phyloP scores from a whole-genome alignment of 1,140 invertebrate species.

The Heliothis subflexa region DNA sequence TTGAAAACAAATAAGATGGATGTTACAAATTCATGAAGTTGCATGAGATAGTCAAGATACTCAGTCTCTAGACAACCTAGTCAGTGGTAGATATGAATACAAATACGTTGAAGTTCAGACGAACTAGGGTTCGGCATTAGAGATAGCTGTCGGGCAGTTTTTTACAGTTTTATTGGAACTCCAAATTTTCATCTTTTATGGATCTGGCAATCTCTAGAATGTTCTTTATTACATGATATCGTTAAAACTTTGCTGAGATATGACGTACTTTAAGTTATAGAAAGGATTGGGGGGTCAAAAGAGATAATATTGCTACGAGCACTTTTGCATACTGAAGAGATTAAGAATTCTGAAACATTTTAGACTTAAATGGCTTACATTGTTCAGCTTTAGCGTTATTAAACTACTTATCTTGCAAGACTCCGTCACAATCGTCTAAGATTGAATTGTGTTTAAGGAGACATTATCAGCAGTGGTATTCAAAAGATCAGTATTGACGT shows the following conservation, averaged over 20 bases:
- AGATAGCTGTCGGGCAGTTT: background rate
- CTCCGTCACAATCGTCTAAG: background rate
- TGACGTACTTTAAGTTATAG: background rate
- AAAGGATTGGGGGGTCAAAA: background rate
- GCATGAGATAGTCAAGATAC: conserved; percentile 44
- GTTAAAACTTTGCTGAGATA: background rate
- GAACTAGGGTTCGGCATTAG: background rate
- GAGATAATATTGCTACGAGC: background rate
- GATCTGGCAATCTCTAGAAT: background rate
- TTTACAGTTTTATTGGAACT: conserved; percentile 39
- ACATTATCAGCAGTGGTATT: conserved; percentile 50
- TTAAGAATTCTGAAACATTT: too few relatives aligned
- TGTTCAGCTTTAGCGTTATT: background rate
- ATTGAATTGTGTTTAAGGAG: conserved; percentile 32
- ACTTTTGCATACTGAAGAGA: background rate
- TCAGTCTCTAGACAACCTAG: conserved; percentile 45
- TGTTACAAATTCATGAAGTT: conserved; percentile 54
- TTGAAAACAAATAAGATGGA: conserved; percentile 53
- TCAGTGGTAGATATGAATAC: conserved; percentile 47
- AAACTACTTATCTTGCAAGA: background rate
- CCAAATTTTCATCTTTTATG: background rate
- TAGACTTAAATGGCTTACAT: background rate
- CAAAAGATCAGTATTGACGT: conserved; percentile 52
- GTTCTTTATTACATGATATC: background rate
- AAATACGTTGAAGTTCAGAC: conserved; percentile 33